Evolutionary conservation across 2,888 invertebrate species (phyloP).

Genomic region (Ephialtes manifestator): DNA sequence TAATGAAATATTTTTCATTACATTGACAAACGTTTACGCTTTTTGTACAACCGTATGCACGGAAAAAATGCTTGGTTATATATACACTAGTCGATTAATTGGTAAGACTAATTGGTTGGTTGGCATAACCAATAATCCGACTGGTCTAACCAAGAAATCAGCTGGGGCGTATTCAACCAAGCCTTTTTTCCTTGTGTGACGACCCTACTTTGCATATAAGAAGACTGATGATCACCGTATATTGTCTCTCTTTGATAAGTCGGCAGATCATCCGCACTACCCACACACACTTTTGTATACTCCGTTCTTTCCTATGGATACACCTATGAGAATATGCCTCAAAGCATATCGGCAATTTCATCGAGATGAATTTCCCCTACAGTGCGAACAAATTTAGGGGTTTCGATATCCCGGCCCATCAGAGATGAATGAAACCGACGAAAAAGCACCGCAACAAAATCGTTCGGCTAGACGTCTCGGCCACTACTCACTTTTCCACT

Average conservation of each 20-base stretch:
- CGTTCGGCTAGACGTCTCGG: constrained; percentile 20
- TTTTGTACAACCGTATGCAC: neutral
- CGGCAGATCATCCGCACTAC: too few relatives aligned
- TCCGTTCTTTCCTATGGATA: neutral
- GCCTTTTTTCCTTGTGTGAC: too few relatives aligned
- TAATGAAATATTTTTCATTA: neutral
- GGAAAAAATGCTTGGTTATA: too few relatives aligned
- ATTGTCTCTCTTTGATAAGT: too few relatives aligned
- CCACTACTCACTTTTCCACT: constrained; percentile 34
- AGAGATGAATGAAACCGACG: constrained; percentile 16
- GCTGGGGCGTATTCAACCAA: too few relatives aligned
- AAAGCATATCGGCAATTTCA: neutral
- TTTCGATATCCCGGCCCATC: neutral
- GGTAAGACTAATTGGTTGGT: too few relatives aligned
- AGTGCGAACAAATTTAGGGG: neutral
- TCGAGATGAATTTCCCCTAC: neutral
- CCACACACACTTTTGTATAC: too few relatives aligned
- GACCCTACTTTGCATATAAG: too few relatives aligned
- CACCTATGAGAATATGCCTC: neutral
- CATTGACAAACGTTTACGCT: neutral
- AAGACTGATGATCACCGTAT: too few relatives aligned
- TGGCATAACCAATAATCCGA: too few relatives aligned
- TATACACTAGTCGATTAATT: too few relatives aligned
- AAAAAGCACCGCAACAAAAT: constrained; percentile 27
- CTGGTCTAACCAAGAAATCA: too few relatives aligned